Percentiles rank a stretch among this genome's conserved stretches.
Conservation (phyloP, 2,113 vertebrate species). For the Nicator chloris region DNA sequence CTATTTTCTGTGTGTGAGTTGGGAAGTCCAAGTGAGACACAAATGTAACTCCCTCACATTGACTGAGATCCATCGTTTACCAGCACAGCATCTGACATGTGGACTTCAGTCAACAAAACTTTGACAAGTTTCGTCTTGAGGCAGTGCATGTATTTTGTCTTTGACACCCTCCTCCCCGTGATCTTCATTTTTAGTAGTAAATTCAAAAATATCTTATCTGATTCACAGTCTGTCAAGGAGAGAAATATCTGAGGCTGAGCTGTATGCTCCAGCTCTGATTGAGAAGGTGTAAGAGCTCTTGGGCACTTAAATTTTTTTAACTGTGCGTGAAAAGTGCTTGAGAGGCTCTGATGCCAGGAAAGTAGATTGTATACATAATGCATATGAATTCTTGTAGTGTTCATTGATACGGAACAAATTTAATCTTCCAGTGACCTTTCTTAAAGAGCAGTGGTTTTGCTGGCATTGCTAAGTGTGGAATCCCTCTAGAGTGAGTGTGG, state of each 20-base stretch:
- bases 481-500: background rate
- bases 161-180: background rate
- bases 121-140: background rate
- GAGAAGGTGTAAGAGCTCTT: conserved; percentile 15
- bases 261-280: background rate
- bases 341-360: conserved; percentile 8
- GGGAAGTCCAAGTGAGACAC: background rate
- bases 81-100: background rate
- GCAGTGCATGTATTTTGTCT: background rate
- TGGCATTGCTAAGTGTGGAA: conserved; percentile 6
- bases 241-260: background rate
- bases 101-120: conserved; percentile 4
- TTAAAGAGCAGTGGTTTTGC: background rate
- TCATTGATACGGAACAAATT: conserved; percentile 49
- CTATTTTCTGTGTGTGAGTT: background rate
- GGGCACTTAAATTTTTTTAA: background rate
- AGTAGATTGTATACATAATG: conserved; percentile 56
- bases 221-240: conserved; percentile 13
- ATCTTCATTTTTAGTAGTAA: conserved; percentile 20
- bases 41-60: background rate
- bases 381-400: conserved; percentile 16
- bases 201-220: conserved; percentile 19
- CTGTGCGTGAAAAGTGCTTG: conserved; percentile 3
- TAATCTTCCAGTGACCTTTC: conserved; percentile 53
- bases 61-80: background rate